Evolutionary conservation across 1,140 invertebrate species (phyloP), one percentile per base, ranked within the genome.

Genomic region (Drosophila fuyamai): DNA sequence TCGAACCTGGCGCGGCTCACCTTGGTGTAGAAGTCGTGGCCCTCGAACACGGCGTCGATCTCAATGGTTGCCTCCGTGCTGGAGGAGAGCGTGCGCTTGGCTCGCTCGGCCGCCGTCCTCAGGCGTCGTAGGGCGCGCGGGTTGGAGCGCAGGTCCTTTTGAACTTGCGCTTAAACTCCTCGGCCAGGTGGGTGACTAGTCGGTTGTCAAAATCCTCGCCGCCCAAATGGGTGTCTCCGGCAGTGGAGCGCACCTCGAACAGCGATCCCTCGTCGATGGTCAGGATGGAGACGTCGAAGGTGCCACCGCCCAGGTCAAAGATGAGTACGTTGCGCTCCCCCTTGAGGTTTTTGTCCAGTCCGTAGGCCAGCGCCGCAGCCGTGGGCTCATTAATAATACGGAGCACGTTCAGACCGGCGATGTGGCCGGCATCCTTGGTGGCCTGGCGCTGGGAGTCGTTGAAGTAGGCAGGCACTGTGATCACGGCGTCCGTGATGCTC

Each of bases 261-360:
- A 96, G 89, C 0, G 95, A 95, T 12, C 97, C 97, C 93, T 98
- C 96, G 71, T 96, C 96, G 92, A 98, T 98, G 57, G 96, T 95
- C 2, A 98, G 92, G 55, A 98, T 95, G 14, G 97, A 98, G 0
- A 98, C 97, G 93, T 98, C 97, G 75, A 96, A 96, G 46, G 95
- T 96, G 32, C 96, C 95, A 56, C 95, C 95, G 8, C 96, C 96
- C 32, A 96, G 93, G 88, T 96, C 96, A 67, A 96, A 96, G 59
- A 96, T 96, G 0, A 96, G 92, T 2, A 96, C 95, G 79, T 95
- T 96, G 71, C 94, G 95, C 72, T 96, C 95, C 1, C 97, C 97
- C 93, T 95, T 94, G 2, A 94, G 93, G 92, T 95, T 96, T 83
- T 95, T 96, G 80, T 97, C 96, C 92, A 94, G 94, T 91, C 94